Evolutionary conservation across 2,888 invertebrate species (phyloP), one percentile per base, ranked within the genome.

Genomic region (Ormyrus labotus): DNA sequence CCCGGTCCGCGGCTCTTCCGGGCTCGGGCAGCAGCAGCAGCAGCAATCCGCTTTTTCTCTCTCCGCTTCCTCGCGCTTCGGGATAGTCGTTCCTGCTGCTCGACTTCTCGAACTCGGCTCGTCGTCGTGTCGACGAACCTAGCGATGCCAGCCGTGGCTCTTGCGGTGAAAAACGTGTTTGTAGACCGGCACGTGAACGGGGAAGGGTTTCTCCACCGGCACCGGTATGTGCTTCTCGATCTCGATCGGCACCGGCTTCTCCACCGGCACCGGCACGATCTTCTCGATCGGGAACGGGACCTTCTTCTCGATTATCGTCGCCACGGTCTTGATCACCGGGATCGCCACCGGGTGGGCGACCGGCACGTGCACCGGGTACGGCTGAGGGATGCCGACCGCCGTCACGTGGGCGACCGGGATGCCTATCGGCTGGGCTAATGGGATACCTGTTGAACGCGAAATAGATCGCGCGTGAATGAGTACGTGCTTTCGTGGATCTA

Each of bases 211-310:
- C 67, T 94, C 94, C 0, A 95, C 93, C 0, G 93, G 93, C 11
- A 95, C 94, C 7, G 94, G 92, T 11, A 95, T 90, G 84, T 95
- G 94, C 84, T 95, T 95, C 48, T 94, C 92, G 0, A 95, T 94
- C 63, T 93, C 93, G 60, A 95, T 94, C 9, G 95, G 95, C 5
- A 94, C 93, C 6, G 93, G 93, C 85, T 94, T 95, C 81, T 94
- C 92, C 70, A 93, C 93, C 0, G 94, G 94, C 61, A 94, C 93
- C 10, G 94, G 94, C 0, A 95, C 93, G 4, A 91, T 91, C 87
- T 93, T 95, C 85, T 94, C 94, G 0, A 95, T 93, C 0, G 94
- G 94, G 87, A 94, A 94, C 0, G 95, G 95, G 8, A 95, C 94
- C 48, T 93, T 94, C 87, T 94, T 95, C 86, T 94, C 95, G 1